Percentiles rank a stretch among this genome's conserved stretches.
Conservation (phyloP, 1,140 invertebrate species). For the Bilobella aurantiaca region DNA sequence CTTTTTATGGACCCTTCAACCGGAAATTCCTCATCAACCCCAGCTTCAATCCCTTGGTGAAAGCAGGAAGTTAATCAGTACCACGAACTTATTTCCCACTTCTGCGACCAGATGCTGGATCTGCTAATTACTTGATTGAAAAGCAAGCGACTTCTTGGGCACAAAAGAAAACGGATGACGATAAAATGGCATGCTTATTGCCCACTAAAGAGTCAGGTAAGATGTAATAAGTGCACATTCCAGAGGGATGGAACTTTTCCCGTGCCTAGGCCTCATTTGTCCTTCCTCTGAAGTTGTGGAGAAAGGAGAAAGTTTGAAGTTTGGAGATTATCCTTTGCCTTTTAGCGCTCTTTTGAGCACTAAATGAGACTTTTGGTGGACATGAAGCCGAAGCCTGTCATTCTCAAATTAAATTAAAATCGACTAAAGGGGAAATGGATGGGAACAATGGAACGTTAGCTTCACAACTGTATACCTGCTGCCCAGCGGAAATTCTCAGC, state of each 20-base stretch:
- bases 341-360: too few species aligned
- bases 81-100: neutral
- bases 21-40: neutral
- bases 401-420: neutral
- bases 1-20: neutral
- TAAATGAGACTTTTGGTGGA: neutral
- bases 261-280: neutral
- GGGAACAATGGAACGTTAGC: neutral
- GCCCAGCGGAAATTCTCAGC: too few species aligned
- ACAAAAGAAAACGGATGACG: too few species aligned
- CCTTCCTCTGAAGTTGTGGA: neutral
- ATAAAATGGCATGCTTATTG: too few species aligned
- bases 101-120: neutral
- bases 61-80: neutral
- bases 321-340: neutral
- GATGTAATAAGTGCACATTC: neutral
- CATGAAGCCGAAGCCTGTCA: neutral
- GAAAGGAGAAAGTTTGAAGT: neutral
- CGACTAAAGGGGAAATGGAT: neutral
- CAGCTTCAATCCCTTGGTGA: neutral
- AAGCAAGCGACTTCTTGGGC: too few species aligned
- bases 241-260: neutral
- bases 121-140: too few species aligned
- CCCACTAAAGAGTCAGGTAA: too few species aligned
- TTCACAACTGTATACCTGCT: neutral